Evolutionary conservation across 2,113 vertebrate genomes (phyloP), one percentile per base, ranked within the genome.

Genomic region (Carollia perspicillata): DNA sequence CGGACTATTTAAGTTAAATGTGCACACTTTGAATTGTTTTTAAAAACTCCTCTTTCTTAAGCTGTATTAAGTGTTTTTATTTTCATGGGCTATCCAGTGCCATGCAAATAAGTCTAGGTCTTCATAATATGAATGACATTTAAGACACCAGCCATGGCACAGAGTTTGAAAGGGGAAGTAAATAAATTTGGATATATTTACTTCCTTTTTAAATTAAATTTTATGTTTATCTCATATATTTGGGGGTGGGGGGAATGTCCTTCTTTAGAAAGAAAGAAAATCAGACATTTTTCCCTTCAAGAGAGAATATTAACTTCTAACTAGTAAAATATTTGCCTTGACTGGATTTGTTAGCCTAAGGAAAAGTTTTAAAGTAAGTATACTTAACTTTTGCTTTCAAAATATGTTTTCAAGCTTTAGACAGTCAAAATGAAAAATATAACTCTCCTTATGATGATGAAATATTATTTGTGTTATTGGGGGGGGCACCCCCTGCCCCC

Each of bases 141-240:
- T 77, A 88, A 94, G 44, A 79, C 63, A n/a, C 33, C 58, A 80
- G 55, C 5, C 47, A 42, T 58, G 8, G 51, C 44, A 83, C 47
- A 28, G 66, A 68, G 14, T 90, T 80, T 93, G 74, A 93, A 84
- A 95, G 23, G 10, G 17, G n/a, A 1, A 84, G 11, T 83, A 68
- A 83, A 60, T 93, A 16, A 58, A 58, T 58, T 58, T 42, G 13
- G 40, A 49, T 35, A 72, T 72, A 87, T 42, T 75, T 87, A 23
- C 58, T 77, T 86, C 42, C 47, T 89, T 71, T 90, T 90, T n/a
- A 72, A 84, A 86, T 80, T 40, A 79, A 79, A 93, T 80, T 90
- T 79, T 65, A 51, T 69, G 18, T 72, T 84, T 90, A 80, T 55
- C 2, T 9, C 6, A 65, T 65, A 16, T 55, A 55, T 55, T 55